Percentiles rank a stretch among this genome's conserved stretches.
Conservation (phyloP, 2,797 vertebrate species). For the Microtus californicus region DNA sequence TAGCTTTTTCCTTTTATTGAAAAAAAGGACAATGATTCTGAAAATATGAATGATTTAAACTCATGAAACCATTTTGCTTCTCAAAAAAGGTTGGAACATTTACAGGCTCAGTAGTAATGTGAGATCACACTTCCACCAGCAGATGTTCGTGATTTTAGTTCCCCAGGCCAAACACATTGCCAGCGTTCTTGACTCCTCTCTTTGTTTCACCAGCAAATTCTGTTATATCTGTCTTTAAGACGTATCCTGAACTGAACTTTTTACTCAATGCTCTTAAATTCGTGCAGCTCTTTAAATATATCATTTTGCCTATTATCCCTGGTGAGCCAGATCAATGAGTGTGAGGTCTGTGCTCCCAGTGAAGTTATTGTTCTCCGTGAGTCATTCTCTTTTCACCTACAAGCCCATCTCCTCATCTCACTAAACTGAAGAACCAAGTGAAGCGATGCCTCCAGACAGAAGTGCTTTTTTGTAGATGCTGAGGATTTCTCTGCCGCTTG, state of each 20-base stretch:
- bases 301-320: not conserved
- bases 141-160: not conserved
- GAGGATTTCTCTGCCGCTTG: not conserved
- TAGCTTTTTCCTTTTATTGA: not conserved
- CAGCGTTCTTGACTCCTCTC: not conserved
- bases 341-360: not conserved
- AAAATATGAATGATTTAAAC: not conserved
- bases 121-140: not conserved
- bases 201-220: constrained; percentile 35
- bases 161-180: not conserved
- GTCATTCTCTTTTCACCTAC: not conserved
- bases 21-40: not conserved
- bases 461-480: not conserved
- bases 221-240: not conserved
- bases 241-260: not conserved
- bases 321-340: not conserved
- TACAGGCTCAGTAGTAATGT: not conserved
- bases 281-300: not conserved
- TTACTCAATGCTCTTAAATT: not conserved
- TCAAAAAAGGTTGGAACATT: not conserved
- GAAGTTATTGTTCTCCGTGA: too few species aligned
- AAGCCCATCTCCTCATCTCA: not conserved
- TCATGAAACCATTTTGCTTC: not conserved
- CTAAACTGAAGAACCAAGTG: not conserved
- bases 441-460: too few species aligned